phyloP scores from a whole-genome alignment of 1,140 invertebrate genomes.

The Drosophila lacertosa region DNA sequence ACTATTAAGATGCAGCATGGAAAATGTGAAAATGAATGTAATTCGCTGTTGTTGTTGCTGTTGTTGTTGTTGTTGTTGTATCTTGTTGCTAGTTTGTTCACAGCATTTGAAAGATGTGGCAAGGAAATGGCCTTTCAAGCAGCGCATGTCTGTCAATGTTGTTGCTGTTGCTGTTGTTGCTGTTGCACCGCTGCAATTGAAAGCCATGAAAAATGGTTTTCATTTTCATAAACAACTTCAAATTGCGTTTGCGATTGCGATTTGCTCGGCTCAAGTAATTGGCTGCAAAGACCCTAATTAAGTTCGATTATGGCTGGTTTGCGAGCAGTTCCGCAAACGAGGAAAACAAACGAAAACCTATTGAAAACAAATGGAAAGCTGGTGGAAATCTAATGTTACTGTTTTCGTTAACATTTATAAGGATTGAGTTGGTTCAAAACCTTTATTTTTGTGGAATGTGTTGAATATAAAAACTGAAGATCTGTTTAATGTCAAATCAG shows the following conservation, averaged over 20 bases:
- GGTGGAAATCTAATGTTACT: too few species aligned
- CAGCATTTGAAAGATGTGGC: constrained; percentile 18
- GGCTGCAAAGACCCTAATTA: constrained; percentile 15
- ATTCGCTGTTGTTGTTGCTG: constrained; percentile 42
- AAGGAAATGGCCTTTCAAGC: constrained; percentile 62
- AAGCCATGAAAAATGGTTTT: constrained; percentile 59
- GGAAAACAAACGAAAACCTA: too few species aligned
- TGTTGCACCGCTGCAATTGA: constrained; percentile 46
- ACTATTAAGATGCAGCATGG: constrained; percentile 67
- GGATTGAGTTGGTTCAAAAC: too few species aligned
- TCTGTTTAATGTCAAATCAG: too few species aligned
- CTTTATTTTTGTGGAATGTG: too few species aligned
- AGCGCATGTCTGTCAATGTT: constrained; percentile 53
- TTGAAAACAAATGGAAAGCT: too few species aligned
- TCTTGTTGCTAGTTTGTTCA: constrained; percentile 11
- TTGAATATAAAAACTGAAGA: too few species aligned
- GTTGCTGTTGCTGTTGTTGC: constrained; percentile 20
- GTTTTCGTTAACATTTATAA: too few species aligned
- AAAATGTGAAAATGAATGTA: constrained; percentile 79
- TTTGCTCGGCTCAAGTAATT: not conserved
- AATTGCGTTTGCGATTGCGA: constrained; percentile 16
- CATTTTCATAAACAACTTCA: constrained; percentile 64
- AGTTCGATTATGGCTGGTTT: not conserved
- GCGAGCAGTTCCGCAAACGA: not conserved
- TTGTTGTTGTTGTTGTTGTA: constrained; percentile 28